These are phyloP conservation scores for Trichonephila inaurata DNA, from an alignment of 1,140 invertebrate genomes.

Conservation along the genomic window DNA sequence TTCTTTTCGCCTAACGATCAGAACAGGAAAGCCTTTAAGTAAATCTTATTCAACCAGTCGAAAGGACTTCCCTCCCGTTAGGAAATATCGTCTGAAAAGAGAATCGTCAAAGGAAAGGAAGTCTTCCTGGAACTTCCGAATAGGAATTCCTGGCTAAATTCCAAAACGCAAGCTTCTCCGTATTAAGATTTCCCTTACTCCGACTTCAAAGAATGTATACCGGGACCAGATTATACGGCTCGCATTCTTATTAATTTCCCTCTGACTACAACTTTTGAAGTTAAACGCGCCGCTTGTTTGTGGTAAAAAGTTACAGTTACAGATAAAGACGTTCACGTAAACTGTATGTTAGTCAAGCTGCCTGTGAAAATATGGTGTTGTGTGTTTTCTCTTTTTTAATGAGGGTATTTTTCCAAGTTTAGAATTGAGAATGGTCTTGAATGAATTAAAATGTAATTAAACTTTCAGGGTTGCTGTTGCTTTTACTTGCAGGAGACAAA, in stretches of 20 bases:
- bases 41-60: not conserved
- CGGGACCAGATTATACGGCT: not conserved
- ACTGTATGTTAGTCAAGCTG: not conserved
- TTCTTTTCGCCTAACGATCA: not conserved
- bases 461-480: not conserved
- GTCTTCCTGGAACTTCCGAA: not conserved
- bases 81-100: not conserved
- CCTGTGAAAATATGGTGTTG: not conserved
- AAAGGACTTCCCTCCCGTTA: not conserved
- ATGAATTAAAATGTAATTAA: not conserved
- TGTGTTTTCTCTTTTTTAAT: not conserved
- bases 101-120: slow-evolving; percentile 4
- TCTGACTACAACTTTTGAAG: not conserved
- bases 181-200: slow-evolving; percentile 3
- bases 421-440: no score
- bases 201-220: slow-evolving; percentile 16
- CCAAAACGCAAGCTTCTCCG: slow-evolving; percentile 11
- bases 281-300: not conserved
- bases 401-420: not conserved
- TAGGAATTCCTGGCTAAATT: slow-evolving; percentile 1
- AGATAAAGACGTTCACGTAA: not conserved
- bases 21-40: not conserved
- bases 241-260: slow-evolving; percentile 30
- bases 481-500: no score
- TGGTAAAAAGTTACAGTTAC: not conserved